Evolutionary conservation across 1,140 invertebrate species (phyloP), one percentile per base, ranked within the genome.

Genomic region (Scaptomyza pallida): DNA sequence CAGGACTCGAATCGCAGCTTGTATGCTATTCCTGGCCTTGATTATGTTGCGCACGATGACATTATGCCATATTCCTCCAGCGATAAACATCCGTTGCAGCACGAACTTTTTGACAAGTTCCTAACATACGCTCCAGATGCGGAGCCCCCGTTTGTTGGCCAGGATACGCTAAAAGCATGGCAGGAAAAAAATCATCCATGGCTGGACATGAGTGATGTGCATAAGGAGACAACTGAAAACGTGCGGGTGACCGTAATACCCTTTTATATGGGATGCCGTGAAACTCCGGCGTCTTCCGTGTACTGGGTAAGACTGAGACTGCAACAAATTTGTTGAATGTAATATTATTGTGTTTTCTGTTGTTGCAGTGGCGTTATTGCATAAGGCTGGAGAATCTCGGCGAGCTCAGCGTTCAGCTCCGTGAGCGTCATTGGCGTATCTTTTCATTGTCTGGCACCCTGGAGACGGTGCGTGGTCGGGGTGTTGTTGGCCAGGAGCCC

Each of bases 111-210:
- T 92, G 97, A 99, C 83, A 99, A 99, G 92, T 99, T 99, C 92
- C 93, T 99, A 30, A 93, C 94, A 56, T 94, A 96, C 91, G 94
- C 95, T 79, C 93, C 95, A 5, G 95, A 92, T 86, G 45, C 85
- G 93, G 97, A 98, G 91, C 97, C 97, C 1, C 95, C 96, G 1
- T 99, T 97, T 93, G 92, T 95, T 54, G 95, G 97, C 0, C 95
- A 97, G 92, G 97, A 99, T 86, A 98, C 97, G 0, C 92, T 99
- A 2, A 93, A 95, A 79, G 96, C 97, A 0, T 99, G 98, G 98
- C 98, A 99, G 92, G 97, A 99, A 81, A 98, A 98, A 89, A 99
- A 99, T 93, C 97, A 99, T 92, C 97, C 98, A 0, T 99, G 98
- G 98, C 91, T 99, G 37, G 97, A 99, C 90, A 92, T 99, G 47